These are phyloP conservation scores for Drosophila testacea DNA, from an alignment of 2,888 invertebrate genomes.

Conservation along the genomic window DNA sequence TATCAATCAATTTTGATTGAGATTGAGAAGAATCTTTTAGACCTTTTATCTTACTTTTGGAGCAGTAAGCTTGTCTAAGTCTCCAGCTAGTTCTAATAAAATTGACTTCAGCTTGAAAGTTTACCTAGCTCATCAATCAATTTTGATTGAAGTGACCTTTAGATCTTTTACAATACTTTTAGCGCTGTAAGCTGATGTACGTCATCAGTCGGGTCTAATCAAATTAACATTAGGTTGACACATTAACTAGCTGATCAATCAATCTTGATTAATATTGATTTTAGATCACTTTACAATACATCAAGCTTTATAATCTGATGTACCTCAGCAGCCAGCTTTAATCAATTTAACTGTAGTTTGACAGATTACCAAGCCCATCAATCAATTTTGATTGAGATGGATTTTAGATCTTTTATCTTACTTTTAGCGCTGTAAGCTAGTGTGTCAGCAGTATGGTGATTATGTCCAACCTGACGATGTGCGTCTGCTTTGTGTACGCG, in stretches of 20 bases:
- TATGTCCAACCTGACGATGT: slow-evolving; percentile 50
- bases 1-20: slow-evolving; percentile 6
- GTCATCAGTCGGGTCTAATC: too few species aligned
- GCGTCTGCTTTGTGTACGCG: slow-evolving; percentile 47
- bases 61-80: slow-evolving; percentile 52
- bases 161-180: background rate
- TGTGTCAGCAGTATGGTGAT: slow-evolving; percentile 54
- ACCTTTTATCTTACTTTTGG: slow-evolving; percentile 19
- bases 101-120: background rate
- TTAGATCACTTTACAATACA: background rate
- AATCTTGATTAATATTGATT: background rate
- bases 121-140: background rate
- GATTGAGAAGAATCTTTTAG: too few species aligned
- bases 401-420: background rate
- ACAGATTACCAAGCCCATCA: background rate
- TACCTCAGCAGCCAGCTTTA: slow-evolving; percentile 29
- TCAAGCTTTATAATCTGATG: slow-evolving; percentile 51
- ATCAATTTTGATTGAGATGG: slow-evolving; percentile 1
- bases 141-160: background rate
- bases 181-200: background rate
- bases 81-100: slow-evolving; percentile 7
- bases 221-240: background rate
- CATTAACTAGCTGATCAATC: background rate
- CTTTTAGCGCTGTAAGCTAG: slow-evolving; percentile 55
- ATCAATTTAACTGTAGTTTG: background rate